Percentiles rank a stretch among this genome's conserved stretches.
Evolutionary conservation across 2,113 vertebrate genomes (phyloP).

Genomic region (Erythrolamprus reginae): DNA sequence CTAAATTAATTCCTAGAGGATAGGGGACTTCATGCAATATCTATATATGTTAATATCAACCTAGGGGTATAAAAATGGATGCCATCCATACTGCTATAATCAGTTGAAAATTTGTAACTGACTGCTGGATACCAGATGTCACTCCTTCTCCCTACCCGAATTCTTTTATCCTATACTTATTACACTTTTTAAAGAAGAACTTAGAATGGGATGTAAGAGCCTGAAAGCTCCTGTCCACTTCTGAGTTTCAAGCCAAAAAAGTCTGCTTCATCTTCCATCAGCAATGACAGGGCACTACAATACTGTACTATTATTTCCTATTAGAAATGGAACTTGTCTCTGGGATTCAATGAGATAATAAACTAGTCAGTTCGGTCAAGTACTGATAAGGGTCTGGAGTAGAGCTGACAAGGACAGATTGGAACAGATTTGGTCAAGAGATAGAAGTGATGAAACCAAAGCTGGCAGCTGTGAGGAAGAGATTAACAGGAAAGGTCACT

Average conservation of each 20-base stretch:
- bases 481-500: constrained; percentile 18
- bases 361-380: constrained; percentile 17
- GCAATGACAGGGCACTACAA: constrained; percentile 15
- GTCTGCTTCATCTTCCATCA: not conserved
- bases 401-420: constrained; percentile 26
- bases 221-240: not conserved
- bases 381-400: constrained; percentile 25
- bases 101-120: not conserved
- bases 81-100: not conserved
- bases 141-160: not conserved
- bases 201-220: not conserved
- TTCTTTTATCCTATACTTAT: not conserved
- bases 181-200: not conserved
- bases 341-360: constrained; percentile 22
- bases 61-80: not conserved
- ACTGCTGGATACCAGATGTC: not conserved
- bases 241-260: constrained; percentile 1
- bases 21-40: not conserved
- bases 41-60: not conserved
- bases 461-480: constrained; percentile 21
- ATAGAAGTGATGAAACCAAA: constrained; percentile 26
- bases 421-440: constrained; percentile 25
- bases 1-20: not conserved
- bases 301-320: not conserved
- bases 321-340: constrained; percentile 20